Base-by-base conservation (phyloP, 1,140 invertebrate species). In the Pantala flavescens region DNA sequence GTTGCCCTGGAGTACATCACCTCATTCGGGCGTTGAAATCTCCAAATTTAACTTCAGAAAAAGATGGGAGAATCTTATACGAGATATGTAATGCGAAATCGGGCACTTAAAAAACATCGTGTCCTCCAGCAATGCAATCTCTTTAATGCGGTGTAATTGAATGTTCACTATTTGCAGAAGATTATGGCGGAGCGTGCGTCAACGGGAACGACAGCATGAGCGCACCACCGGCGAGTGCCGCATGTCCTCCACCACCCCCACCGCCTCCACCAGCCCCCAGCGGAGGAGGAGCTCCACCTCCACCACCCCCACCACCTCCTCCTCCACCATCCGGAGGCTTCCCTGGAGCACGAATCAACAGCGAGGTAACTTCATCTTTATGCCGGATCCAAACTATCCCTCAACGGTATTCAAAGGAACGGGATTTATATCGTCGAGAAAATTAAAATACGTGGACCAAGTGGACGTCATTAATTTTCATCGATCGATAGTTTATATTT, bases 341-440 rank as follows among this genome's bases (percentile, higher is more conserved):
- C 79, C 86, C 87, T 77, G 77, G 84, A 36, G 80, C 86, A 75
- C 83, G 83, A 77, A 84, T 88, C 77, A 84, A 81, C 79, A 84
- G 85, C 76, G 82, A 83, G 75, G 86, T 81, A 71, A 71, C 21
- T 24, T 72, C 73, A 23, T 63, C 23, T 71, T 7, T 2, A 23
- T 63, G 75, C 28, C 28, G 2, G 9, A 5, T 36, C 28, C 28
- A 36, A 9, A 36, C 9, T 9, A 36, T 36, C 28, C 9, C 28
- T 36, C 28, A 5, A 36, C 9, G 28, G 28, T 36, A 36, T 36
- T 36, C 28, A 36, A 9, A 5, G 28, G 2, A 9, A 36, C 28
- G 9, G 28, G 3, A 9, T 9, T 36, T 36, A 36, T 36, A 9
- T 9, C 28, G 9, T 36, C 28, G 28, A 5, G 9, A 36, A 36